Percentiles rank a stretch among this genome's conserved stretches.
These are phyloP conservation scores for Uria lomvia DNA, from an alignment of 2,113 vertebrate species.

Conservation along the genomic window DNA sequence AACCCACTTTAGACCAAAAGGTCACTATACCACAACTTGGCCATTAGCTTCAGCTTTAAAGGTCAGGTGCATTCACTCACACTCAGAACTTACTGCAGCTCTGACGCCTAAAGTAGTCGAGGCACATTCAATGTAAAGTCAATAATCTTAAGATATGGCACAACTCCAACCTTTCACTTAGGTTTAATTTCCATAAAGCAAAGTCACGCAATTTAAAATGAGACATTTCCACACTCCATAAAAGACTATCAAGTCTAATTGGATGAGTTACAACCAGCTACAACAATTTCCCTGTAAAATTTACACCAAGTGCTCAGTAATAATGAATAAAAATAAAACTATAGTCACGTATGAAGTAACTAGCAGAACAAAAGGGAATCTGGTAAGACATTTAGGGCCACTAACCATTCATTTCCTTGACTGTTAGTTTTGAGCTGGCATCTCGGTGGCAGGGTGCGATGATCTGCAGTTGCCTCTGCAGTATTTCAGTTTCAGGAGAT, in stretches of 20 bases:
- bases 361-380: neutral
- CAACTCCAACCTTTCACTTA: constrained; percentile 10
- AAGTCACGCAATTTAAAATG: constrained; percentile 23
- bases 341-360: neutral
- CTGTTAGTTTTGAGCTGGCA: neutral
- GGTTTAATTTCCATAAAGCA: neutral
- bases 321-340: neutral
- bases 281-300: constrained; percentile 10
- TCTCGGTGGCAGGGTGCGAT: neutral
- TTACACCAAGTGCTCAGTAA: neutral
- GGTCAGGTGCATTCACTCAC: constrained; percentile 25
- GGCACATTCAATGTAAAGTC: neutral
- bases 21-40: neutral
- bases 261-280: constrained; percentile 2
- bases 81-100: neutral
- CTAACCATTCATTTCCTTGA: neutral
- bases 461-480: neutral
- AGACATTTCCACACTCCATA: constrained; percentile 30
- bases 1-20: constrained; percentile 39
- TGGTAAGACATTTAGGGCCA: neutral
- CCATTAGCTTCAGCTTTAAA: constrained; percentile 33
- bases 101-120: neutral
- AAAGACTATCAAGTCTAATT: constrained; percentile 27
- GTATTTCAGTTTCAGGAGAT: neutral
- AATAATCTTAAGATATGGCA: neutral